Conservation (phyloP, 2,113 vertebrate genomes). For the Odobenus rosmarus region DNA sequence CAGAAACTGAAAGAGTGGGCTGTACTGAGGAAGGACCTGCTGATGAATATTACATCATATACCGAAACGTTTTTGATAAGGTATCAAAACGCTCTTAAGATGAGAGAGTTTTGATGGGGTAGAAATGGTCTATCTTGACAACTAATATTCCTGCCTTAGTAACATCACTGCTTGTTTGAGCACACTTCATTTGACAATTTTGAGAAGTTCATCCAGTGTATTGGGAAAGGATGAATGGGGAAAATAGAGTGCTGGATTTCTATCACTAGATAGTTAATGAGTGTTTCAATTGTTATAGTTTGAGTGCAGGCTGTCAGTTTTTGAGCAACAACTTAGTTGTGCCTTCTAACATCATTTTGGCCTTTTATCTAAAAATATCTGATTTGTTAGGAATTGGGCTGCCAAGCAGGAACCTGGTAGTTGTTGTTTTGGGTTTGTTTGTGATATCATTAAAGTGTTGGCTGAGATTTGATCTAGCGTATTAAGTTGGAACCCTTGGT, state of each 20-base stretch:
- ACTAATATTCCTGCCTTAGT: not conserved
- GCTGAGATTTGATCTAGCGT: slow-evolving; percentile 5
- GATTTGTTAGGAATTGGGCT: not conserved
- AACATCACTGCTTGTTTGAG: not conserved
- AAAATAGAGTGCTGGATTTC: not conserved
- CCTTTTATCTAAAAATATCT: not conserved
- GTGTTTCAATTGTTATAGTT: not conserved
- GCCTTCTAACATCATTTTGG: not conserved
- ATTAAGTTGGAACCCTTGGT: not conserved
- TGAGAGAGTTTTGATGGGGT: not conserved
- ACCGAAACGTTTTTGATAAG: slow-evolving; percentile 85
- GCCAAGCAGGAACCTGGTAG: not conserved
- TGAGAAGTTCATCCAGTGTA: not conserved
- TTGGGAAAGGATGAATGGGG: not conserved
- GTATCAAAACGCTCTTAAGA: slow-evolving; percentile 69
- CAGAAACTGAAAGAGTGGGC: slow-evolving; percentile 79
- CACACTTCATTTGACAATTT: not conserved
- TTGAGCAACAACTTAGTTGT: not conserved
- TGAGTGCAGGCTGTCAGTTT: not conserved
- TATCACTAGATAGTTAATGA: not conserved
- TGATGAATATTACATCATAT: slow-evolving; percentile 81
- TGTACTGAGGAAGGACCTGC: slow-evolving; percentile 77
- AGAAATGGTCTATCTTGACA: not conserved
- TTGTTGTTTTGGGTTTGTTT: slow-evolving; percentile 14
- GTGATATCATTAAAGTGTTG: slow-evolving; percentile 6